Base-by-base conservation (phyloP, 2,797 vertebrate genomes). In the Silurus lanzhouensis region DNA sequence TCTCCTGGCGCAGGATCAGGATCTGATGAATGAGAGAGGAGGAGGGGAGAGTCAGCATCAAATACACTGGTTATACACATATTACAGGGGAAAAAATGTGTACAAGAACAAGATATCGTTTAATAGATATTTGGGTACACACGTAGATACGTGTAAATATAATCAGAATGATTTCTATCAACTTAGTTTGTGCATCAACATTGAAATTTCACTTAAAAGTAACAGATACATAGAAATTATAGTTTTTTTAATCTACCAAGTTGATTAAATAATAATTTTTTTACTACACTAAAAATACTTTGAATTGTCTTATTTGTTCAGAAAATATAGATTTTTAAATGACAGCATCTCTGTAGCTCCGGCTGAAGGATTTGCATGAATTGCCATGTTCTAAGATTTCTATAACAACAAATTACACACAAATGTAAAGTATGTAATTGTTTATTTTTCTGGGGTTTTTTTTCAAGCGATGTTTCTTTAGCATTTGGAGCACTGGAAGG, bases 21-120 rank as follows among this genome's bases (percentile, higher is more conserved):
- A 85, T 68, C 84, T 85, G 78, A 22, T 27, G 25, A 76, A 64
- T 75, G 10, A 67, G 17, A 20, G 13, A 14, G 27, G 13, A 14
- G 58, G 6, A 85, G 58, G 79, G 19, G 5, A 82, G 20, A 44
- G n/a, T 85, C 44, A 72, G n/a, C 60, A 72, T 17, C 76, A 55
- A 55, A 68, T 68, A 38, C 48, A 58, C 48, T 22, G 19, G 44
- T 55, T 8, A 27, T n/a, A 81, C 22, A 68, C 17, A 60, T 3
- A 58, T 44, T 46, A 57, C 48, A 77, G 60, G 19, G 5, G 20
- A 15, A 66, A 46, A 68, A 31, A 57, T 5, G 57, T 58, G 3
- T 58, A 58, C 13, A 6, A 38, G 57, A 78, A 61, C 27, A 13
- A 61, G 58, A 78, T 63, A 20, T 46, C 8, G 10, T 7, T 52